phyloP scores from a whole-genome alignment of 2,888 invertebrate genomes.

The Campoplex nolae region DNA sequence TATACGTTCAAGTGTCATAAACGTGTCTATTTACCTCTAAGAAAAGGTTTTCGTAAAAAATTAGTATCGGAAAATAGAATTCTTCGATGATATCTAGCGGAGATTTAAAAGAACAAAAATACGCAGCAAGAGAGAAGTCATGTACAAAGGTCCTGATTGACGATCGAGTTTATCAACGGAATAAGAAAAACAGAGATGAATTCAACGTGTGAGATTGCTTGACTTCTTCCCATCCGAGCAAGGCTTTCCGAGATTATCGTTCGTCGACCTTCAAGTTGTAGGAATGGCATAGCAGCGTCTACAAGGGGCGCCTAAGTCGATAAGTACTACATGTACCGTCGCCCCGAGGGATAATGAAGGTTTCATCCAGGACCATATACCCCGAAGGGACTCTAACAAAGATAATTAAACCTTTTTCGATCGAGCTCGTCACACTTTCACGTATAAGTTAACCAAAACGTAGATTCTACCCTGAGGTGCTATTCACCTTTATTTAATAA shows the following conservation, averaged over 20 bases:
- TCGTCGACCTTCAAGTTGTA: slow-evolving; percentile 54
- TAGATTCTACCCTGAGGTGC: not conserved
- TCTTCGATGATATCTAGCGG: not conserved
- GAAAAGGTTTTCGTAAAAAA: slow-evolving; percentile 28
- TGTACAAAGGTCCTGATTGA: slow-evolving; percentile 42
- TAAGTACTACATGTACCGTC: slow-evolving; percentile 22
- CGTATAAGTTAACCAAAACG: slow-evolving; percentile 23
- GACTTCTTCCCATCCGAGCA: slow-evolving; percentile 31
- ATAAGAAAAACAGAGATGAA: slow-evolving; percentile 8
- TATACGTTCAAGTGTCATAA: not conserved
- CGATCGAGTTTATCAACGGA: slow-evolving; percentile 39
- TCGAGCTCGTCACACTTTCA: slow-evolving; percentile 57
- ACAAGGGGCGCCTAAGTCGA: slow-evolving; percentile 36
- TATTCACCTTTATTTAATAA: not conserved
- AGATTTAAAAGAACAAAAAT: slow-evolving; percentile 29
- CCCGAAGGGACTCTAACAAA: slow-evolving; percentile 18
- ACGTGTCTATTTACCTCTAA: not conserved
- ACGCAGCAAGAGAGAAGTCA: not conserved
- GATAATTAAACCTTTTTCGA: slow-evolving; percentile 58
- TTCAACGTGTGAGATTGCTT: slow-evolving; percentile 44
- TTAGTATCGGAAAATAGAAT: slow-evolving; percentile 4
- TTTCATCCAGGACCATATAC: slow-evolving; percentile 37
- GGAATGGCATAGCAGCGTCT: slow-evolving; percentile 28
- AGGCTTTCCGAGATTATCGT: slow-evolving; percentile 59
- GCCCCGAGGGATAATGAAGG: slow-evolving; percentile 54